Base-by-base conservation (phyloP, 2,113 vertebrate species). In the Pseudolaguvia tuberculata region DNA sequence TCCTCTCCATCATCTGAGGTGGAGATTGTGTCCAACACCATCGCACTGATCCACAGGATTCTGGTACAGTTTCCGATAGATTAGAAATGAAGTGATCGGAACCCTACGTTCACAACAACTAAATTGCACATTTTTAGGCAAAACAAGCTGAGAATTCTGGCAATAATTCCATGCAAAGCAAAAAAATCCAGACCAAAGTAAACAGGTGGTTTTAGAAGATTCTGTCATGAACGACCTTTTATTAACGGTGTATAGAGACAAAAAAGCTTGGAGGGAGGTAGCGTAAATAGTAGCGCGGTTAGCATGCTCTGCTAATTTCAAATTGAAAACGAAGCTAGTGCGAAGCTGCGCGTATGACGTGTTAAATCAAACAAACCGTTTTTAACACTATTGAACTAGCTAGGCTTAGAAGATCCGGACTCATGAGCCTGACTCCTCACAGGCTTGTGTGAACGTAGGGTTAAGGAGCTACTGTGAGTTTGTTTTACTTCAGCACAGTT, bases 401-500 rank as follows among this genome's bases (percentile, higher is more conserved):
- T 48, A 48, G 23, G 21, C 27, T 48, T 67, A 50, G 63, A 67
- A 18, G 23, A n/a, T 67, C 27, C 29, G 6, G 48, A 6, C 5
- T n/a, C n/a, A n/a, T n/a, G n/a, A n/a, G n/a, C n/a, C n/a, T n/a
- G 45, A 50, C 45, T 67, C 15, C 23, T 67, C 45, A 18, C n/a
- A 2, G 23, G 23, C 23, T 67, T 20, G 45, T 67, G 63, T 67
- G 45, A 67, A 67, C 63, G 45, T 50, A 67, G 63, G 63, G 45
- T 67, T 42, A 67, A 7, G 9, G 63, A 20, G 63, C 63, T 50
- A 67, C 63, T 5, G 35, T 62, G 68, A 63, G 75, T 21, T 53
- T 68, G 20, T 35, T 7, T 63, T 21, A 67, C 45, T 50, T 67
- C 23, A 29, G 45, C 68, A 61, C 70, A 65, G 66, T 63, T 65